Evolutionary conservation across 2,113 vertebrate genomes (phyloP).

Genomic region (Datnioides undecimradiatus): DNA sequence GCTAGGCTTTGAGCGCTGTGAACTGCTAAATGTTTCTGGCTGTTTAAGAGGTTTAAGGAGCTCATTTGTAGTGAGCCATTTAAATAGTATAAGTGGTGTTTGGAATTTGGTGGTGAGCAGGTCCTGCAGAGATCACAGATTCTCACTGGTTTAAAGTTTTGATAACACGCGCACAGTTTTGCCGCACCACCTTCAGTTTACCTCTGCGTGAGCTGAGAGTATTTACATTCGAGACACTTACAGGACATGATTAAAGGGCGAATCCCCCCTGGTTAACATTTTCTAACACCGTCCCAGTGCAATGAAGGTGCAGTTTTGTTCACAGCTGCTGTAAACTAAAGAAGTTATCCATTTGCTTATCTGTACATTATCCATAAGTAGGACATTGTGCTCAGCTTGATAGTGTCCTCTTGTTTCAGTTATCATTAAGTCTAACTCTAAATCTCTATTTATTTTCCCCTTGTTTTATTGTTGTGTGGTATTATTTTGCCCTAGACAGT

Average conservation of each 20-base stretch:
- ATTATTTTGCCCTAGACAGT: not conserved
- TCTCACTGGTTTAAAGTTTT: not conserved
- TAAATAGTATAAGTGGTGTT: not conserved
- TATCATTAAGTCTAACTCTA: not conserved
- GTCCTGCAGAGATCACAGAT: not conserved
- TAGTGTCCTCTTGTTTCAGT: not conserved
- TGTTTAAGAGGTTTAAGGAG: conserved; percentile 6
- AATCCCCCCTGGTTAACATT: not conserved
- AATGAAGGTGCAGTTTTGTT: not conserved
- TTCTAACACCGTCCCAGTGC: not conserved
- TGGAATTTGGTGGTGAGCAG: conserved; percentile 4
- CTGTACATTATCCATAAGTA: not conserved
- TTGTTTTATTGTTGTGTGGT: not conserved
- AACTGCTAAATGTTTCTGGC: conserved; percentile 5
- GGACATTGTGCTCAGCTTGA: not conserved
- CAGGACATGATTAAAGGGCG: not conserved
- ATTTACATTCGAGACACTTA: not conserved
- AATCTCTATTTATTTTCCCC: not conserved
- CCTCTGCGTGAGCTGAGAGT: not conserved
- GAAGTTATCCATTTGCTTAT: not conserved
- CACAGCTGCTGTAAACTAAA: not conserved
- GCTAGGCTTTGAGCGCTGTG: not conserved
- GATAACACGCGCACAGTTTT: not conserved
- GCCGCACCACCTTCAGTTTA: not conserved
- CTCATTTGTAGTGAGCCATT: conserved; percentile 21